Evolutionary conservation across 1,140 invertebrate species (phyloP), one percentile per base, ranked within the genome.

Genomic region (Drosophila rufa): DNA sequence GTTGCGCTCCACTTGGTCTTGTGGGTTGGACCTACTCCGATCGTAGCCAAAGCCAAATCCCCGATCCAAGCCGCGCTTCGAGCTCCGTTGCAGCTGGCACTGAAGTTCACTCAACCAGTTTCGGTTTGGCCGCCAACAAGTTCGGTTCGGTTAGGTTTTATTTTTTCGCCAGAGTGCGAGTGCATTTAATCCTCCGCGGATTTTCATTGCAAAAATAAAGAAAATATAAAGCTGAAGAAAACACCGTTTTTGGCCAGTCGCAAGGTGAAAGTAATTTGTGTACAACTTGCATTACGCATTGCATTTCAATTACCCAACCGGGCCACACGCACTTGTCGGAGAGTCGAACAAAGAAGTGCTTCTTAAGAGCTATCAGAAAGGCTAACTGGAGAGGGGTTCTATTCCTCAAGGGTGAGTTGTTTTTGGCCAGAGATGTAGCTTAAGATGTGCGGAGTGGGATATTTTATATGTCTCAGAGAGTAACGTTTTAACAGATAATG

Each of bases 101-200:
- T 48, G 78, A 89, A 80, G 84, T 89, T 84, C 84, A 87, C 56
- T 84, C 73, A 80, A 87, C 84, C 80, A 87, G 80, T 89, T 87
- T 80, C 67, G 46, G 50, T 80, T 87, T 74, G 73, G 42, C 58
- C 60, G 80, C 73, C 80, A 89, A 69, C 84, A 89, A 68, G 84
- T 87, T 87, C 85, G 80, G 77, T 80, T 61, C 62, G 40, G 9
- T 47, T 67, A 42, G 47, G 58, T 40, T 47, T 27, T n/a, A 6
- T 22, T 36, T 45, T 19, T 42, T 43, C 17, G 11, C 6, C 40
- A 42, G 14, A 36, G n/a, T 22, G 19, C 27, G n/a, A 57, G 70
- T 67, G 48, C 47, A 19, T 51, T 38, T 43, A 30, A 25, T 33
- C 65, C 65, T 48, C 25, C 15, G n/a, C 40, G 46, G 38, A 25